These are phyloP conservation scores for Athalia rosae DNA, from an alignment of 2,888 invertebrate genomes.

Conservation along the genomic window DNA sequence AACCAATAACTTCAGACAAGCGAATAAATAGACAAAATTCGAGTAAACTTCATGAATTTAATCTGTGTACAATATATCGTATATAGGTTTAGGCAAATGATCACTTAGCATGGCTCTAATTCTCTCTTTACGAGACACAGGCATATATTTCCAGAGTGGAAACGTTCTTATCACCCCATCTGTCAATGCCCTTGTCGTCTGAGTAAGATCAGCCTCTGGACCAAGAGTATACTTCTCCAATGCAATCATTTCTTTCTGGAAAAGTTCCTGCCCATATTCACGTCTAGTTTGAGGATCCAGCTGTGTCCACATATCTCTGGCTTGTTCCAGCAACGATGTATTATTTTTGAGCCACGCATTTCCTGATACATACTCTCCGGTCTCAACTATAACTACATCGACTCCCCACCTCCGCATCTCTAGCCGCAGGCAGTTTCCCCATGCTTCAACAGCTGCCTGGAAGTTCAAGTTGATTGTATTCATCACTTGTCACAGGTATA, in stretches of 20 bases:
- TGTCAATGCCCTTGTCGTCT: constrained; percentile 84
- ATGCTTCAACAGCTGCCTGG: constrained; percentile 86
- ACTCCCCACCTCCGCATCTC: constrained; percentile 88
- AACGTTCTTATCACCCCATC: constrained; percentile 88
- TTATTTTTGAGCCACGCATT: constrained; percentile 84
- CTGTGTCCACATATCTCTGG: constrained; percentile 88
- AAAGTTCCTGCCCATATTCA: constrained; percentile 88
- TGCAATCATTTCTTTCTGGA: constrained; percentile 86
- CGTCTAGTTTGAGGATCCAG: constrained; percentile 85
- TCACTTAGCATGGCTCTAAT: constrained; percentile 87
- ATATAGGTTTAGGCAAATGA: constrained; percentile 87
- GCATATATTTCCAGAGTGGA: constrained; percentile 89
- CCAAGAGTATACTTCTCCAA: constrained; percentile 87
- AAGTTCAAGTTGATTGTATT: constrained; percentile 63
- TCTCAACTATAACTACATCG: constrained; percentile 88
- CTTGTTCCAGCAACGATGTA: constrained; percentile 80
- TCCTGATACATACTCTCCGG: constrained; percentile 89
- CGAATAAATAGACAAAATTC: too few species aligned
- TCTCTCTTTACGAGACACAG: constrained; percentile 86
- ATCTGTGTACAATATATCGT: constrained; percentile 82
- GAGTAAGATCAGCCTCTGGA: constrained; percentile 84
- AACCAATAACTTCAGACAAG: too few species aligned
- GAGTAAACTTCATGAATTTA: constrained; percentile 34
- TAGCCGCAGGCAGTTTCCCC: constrained; percentile 86
- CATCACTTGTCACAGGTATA: constrained; percentile 6